Base-by-base conservation (phyloP, 2,113 vertebrate species). In the Perca flavescens region DNA sequence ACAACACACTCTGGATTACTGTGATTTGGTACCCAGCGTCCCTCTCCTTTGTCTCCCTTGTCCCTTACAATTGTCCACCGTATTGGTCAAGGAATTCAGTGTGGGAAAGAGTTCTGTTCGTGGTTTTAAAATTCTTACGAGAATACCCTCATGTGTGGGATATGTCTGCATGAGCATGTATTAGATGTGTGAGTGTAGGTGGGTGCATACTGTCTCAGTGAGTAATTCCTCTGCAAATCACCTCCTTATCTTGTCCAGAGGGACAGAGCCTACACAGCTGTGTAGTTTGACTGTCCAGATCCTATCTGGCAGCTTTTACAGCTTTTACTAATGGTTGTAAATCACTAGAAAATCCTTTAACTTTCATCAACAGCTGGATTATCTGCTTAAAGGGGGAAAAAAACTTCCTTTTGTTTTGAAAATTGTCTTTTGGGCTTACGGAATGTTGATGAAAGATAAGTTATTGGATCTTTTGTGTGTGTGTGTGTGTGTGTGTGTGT, bases 221-320 rank as follows among this genome's bases (percentile, higher is more conserved):
- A 90, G 82, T 91, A 90, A 89, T 85, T 83, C 76, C 77, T 86
- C 79, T 83, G 72, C 65, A 88, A 67, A 91, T 86, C 61, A 70
- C 60, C 61, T 70, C 54, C 75, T 90, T 87, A 88, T 89, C 88
- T 83, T 56, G 79, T 85, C 81, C 57, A 5, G 13, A 74, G 77
- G 84, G 81, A 85, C 67, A 58, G 70, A 89, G 77, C 61, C 65
- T 73, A 77, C 76, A 83, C 91, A 92, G 92, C 91, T 94, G 91
- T 79, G 77, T 61, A 75, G 62, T 90, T 71, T 77, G 68, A 76
- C 68, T 74, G 53, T 83, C 78, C 79, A 83, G 86, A 87, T 86
- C 63, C 9, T 67, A 82, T 90, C 86, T 71, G 54, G 49, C 36
- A 72, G 49, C 25, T 77, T 86, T 57, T 54, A 47, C 61, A 75